phyloP scores from a whole-genome alignment of 1,140 invertebrate genomes.

The Drosophila mauritiana region DNA sequence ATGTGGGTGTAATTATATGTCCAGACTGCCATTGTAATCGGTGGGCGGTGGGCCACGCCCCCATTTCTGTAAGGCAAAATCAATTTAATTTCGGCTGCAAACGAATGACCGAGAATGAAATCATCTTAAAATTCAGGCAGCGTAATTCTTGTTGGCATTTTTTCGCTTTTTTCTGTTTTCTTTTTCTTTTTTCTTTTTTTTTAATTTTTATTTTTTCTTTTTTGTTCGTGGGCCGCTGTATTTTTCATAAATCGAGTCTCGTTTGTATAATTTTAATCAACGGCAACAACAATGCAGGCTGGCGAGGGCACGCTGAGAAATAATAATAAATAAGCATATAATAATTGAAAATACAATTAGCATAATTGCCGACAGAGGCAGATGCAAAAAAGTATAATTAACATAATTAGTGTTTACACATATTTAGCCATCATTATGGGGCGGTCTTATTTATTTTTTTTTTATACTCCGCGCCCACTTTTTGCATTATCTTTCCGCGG shows the following conservation, averaged over 20 bases:
- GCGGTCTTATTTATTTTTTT: conserved; percentile 28
- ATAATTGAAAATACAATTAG: conserved; percentile 81
- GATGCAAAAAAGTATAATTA: conserved; percentile 62
- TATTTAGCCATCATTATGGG: conserved; percentile 58
- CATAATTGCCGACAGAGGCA: conserved; percentile 59
- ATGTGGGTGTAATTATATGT: conserved; percentile 56
- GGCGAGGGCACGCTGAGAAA: conserved; percentile 37
- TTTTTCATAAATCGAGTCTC: conserved; percentile 68
- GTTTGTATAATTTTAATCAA: conserved; percentile 77
- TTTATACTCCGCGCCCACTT: conserved; percentile 14
- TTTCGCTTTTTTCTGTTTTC: neutral
- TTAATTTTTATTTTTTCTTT: conserved; percentile 3
- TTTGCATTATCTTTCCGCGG: conserved; percentile 19
- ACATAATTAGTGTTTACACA: conserved; percentile 79
- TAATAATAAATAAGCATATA: conserved; percentile 81
- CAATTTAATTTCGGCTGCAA: conserved; percentile 68
- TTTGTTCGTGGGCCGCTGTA: neutral
- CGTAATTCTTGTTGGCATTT: conserved; percentile 25
- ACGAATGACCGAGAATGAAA: conserved; percentile 48
- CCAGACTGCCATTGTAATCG: conserved; percentile 39
- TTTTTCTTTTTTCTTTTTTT: conserved; percentile 3
- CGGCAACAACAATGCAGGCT: conserved; percentile 24
- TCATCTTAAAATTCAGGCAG: conserved; percentile 76
- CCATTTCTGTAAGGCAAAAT: conserved; percentile 43
- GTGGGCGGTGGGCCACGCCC: neutral